Conservation (phyloP, 2,888 invertebrate species). For the Hedya salicella region DNA sequence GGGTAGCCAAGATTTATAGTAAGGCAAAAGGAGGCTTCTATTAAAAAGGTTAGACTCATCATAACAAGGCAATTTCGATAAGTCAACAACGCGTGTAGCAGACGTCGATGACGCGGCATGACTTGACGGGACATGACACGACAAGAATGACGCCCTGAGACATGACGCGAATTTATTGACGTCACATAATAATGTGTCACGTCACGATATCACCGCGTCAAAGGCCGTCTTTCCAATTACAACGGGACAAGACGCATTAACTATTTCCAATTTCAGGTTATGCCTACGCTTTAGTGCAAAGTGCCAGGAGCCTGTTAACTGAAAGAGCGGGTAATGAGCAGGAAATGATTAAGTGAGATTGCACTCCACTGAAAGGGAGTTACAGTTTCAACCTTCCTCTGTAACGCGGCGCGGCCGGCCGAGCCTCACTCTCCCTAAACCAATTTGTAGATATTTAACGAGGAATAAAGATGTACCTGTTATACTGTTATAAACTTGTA, state of each 20-base stretch:
- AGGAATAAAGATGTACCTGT: neutral
- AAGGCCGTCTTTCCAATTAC: conserved; percentile 32
- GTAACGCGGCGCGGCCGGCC: conserved; percentile 11
- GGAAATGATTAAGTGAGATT: conserved; percentile 45
- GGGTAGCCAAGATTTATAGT: conserved; percentile 55
- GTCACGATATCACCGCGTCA: conserved; percentile 46
- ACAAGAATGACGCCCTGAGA: conserved; percentile 57
- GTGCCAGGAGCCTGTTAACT: conserved; percentile 32
- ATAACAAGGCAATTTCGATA: conserved; percentile 67
- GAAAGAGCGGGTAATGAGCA: conserved; percentile 45
- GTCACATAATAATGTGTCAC: conserved; percentile 57
- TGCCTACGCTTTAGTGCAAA: conserved; percentile 20
- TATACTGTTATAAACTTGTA: neutral
- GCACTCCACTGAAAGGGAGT: conserved; percentile 42
- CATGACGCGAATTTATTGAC: conserved; percentile 66
- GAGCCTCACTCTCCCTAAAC: neutral
- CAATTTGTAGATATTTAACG: conserved; percentile 5
- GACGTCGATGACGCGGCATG: conserved; percentile 62
- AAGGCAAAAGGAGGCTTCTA: conserved; percentile 57
- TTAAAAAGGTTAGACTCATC: conserved; percentile 62
- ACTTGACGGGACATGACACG: conserved; percentile 57
- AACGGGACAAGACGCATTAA: conserved; percentile 1
- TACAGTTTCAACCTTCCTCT: conserved; percentile 24
- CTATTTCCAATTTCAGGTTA: conserved; percentile 24
- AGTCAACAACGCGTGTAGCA: conserved; percentile 70